Conservation (phyloP, 1,140 invertebrate species). For the Bombus difficillimus region DNA sequence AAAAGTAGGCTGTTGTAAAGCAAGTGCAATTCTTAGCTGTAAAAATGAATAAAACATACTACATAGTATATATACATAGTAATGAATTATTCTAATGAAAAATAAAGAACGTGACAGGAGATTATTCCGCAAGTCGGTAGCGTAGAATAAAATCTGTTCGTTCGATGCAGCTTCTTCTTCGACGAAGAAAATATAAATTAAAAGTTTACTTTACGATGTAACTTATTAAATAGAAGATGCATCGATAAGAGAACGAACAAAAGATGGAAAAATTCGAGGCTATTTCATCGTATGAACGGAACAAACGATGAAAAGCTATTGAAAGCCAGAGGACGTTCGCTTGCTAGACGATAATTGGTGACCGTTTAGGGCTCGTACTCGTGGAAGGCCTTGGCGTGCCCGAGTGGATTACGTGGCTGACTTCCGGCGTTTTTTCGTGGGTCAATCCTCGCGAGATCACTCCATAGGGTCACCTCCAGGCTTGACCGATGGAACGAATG, state of each 20-base stretch:
- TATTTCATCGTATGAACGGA: not conserved
- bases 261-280: not conserved
- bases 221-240: not conserved
- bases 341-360: slow-evolving; percentile 44
- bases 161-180: no score
- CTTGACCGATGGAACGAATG: slow-evolving; percentile 21
- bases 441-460: slow-evolving; percentile 46
- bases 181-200: no score
- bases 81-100: no score
- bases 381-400: slow-evolving; percentile 57
- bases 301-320: not conserved
- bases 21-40: no score
- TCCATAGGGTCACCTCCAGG: slow-evolving; percentile 38
- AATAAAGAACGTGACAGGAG: no score
- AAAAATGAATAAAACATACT: no score
- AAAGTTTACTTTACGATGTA: not conserved
- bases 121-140: no score
- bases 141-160: no score
- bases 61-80: no score
- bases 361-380: slow-evolving; percentile 35
- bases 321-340: not conserved
- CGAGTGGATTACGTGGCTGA: slow-evolving; percentile 54
- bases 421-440: slow-evolving; percentile 61
- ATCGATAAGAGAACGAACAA: not conserved
- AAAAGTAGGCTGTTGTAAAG: no score